Base-by-base conservation (phyloP, 2,113 vertebrate species). In the Triplophysa rosa region DNA sequence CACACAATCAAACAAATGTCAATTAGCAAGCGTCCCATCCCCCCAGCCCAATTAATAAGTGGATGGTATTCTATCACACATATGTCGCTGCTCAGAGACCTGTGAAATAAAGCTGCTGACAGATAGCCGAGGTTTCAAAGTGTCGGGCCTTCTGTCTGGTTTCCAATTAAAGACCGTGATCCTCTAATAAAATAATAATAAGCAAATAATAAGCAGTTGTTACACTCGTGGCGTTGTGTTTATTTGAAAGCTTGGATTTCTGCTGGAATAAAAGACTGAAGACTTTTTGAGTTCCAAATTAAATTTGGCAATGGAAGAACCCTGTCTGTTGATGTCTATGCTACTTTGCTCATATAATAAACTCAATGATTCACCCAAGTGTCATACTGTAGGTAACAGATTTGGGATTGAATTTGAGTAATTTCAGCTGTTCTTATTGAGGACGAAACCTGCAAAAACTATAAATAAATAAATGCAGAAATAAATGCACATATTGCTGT, bases 1-100 rank as follows among this genome's bases (percentile, higher is more conserved):
- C 70, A 61, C 69, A 21, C 69, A 74, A 40, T 67, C 79, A 80
- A 59, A 80, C 62, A 47, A 80, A 80, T 59, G 79, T 67, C 79
- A 67, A 73, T 72, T 74, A 74, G n/a, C 54, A 73, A 80, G 40
- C 79, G 58, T 56, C 69, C 45, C 54, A 54, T 61, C 49, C 33
- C 29, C 1, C 63, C 26, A 52, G 14, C 10, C 58, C 45, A 54
- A 29, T 54, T 68, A 37, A 3, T 37, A 64, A 54, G 58, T 10
- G 23, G 72, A 75, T 75, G 33, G n/a, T 40, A 62, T 29, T 40
- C 26, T 24, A 52, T 62, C 47, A 63, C 67, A 49, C 23, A 37
- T 37, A 62, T 17, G 2, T 62, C 58, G 59, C 24, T 79, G 67
- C 59, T 79, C 59, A 80, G 45, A 65, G 61, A 64, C 67, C 67